Conservation (phyloP, 2,888 invertebrate genomes). For the Phaedon cochleariae region DNA sequence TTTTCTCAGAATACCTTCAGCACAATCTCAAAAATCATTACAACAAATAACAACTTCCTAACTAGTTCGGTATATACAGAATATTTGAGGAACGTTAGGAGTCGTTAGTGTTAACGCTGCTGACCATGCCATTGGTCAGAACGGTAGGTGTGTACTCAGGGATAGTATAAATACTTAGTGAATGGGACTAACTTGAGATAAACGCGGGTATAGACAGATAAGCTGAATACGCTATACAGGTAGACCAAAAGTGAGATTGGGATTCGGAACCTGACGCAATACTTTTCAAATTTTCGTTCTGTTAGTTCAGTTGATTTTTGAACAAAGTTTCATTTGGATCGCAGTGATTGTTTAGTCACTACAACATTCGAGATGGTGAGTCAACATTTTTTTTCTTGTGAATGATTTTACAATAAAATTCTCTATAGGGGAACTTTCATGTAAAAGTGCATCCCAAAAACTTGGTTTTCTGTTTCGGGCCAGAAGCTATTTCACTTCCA, state of each 20-base stretch:
- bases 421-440: no score
- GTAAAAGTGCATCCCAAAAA: no score
- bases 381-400: no score
- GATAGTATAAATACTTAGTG: slow-evolving; percentile 20
- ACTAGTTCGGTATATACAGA: no score
- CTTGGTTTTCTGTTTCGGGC: no score
- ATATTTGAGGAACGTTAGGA: no score
- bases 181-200: slow-evolving; percentile 7
- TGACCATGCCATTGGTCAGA: slow-evolving; percentile 1
- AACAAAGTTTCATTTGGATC: neutral
- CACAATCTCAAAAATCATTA: neutral
- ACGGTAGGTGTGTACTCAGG: slow-evolving; percentile 5
- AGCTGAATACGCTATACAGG: slow-evolving; percentile 8
- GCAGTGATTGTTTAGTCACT: no score
- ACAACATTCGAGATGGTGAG: no score
- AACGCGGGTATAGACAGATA: neutral
- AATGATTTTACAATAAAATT: no score
- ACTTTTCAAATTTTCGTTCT: neutral
- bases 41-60: no score
- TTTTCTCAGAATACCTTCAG: neutral
- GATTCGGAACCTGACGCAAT: neutral
- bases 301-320: neutral
- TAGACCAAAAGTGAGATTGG: neutral
- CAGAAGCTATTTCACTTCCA: no score
- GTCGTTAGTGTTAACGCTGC: neutral